Percentiles rank a stretch among this genome's conserved stretches.
phyloP scores from a whole-genome alignment of 2,888 invertebrate species.

The Bhutanitis thaidina region DNA sequence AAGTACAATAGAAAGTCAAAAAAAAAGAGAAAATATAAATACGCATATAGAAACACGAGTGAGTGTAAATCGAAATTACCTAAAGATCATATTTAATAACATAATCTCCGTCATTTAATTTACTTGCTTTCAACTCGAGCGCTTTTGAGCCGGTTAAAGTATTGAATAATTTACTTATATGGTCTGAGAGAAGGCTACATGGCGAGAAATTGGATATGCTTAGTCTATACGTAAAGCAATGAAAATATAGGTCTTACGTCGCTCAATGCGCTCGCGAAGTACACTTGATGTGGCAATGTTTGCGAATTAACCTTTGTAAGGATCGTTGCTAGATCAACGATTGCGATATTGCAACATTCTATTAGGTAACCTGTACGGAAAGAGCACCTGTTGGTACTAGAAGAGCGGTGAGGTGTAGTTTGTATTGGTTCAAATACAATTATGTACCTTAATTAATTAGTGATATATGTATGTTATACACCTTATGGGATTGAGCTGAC shows the following conservation, averaged over 20 bases:
- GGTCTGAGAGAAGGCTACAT: constrained; percentile 39
- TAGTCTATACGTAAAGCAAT: constrained; percentile 6
- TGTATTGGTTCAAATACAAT: no score
- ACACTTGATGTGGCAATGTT: constrained; percentile 6
- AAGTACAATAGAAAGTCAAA: no score
- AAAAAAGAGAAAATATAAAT: background rate
- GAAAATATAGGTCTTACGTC: constrained; percentile 9
- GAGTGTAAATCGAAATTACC: constrained; percentile 11
- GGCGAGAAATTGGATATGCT: constrained; percentile 36
- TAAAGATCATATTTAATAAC: constrained; percentile 7
- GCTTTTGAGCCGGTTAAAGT: constrained; percentile 16
- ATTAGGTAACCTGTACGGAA: background rate
- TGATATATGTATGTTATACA: no score
- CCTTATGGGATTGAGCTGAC: no score
- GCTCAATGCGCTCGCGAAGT: background rate
- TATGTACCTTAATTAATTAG: no score
- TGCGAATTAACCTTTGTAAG: constrained; percentile 8
- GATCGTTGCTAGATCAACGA: background rate
- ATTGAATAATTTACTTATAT: constrained; percentile 48
- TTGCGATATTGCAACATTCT: background rate
- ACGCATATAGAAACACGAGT: background rate
- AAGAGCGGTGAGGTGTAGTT: no score
- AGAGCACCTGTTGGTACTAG: no score
- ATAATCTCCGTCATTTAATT: constrained; percentile 14
- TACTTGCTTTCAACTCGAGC: constrained; percentile 4